Evolutionary conservation across 2,797 vertebrate species (phyloP).

Genomic region (Syngnathus rostellatus): DNA sequence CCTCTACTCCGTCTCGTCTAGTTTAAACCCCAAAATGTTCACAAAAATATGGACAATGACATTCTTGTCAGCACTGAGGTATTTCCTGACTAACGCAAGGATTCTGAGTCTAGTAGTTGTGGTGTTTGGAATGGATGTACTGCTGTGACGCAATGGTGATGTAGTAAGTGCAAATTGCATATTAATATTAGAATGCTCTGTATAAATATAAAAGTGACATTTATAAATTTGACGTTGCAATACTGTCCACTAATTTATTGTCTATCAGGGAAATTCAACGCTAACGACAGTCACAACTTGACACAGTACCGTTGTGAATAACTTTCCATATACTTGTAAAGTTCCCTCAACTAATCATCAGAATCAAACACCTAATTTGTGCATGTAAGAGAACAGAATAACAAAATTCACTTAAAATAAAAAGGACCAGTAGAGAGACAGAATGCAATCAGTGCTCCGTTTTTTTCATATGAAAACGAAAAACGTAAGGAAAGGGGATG

Average conservation of each 20-base stretch:
- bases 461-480: no score
- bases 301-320: no score
- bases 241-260: neutral
- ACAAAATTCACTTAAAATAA: no score
- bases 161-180: neutral
- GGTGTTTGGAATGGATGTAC: constrained; percentile 36
- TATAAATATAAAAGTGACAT: neutral
- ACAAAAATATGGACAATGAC: constrained; percentile 31
- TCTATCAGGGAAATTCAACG: neutral
- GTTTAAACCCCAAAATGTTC: constrained; percentile 4
- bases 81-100: constrained; percentile 24
- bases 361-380: no score
- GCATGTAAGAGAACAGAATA: no score
- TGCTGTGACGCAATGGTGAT: constrained; percentile 1
- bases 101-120: constrained; percentile 15
- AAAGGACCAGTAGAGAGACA: no score
- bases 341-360: no score
- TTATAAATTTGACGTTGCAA: neutral
- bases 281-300: no score
- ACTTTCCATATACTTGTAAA: no score
- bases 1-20: constrained; percentile 26
- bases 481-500: no score
- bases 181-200: no score
- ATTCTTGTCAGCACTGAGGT: constrained; percentile 35
- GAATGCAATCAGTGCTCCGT: no score